Percentiles rank a stretch among this genome's conserved stretches.
phyloP scores from a whole-genome alignment of 2,113 vertebrate genomes.

The Leptosomus discolor region DNA sequence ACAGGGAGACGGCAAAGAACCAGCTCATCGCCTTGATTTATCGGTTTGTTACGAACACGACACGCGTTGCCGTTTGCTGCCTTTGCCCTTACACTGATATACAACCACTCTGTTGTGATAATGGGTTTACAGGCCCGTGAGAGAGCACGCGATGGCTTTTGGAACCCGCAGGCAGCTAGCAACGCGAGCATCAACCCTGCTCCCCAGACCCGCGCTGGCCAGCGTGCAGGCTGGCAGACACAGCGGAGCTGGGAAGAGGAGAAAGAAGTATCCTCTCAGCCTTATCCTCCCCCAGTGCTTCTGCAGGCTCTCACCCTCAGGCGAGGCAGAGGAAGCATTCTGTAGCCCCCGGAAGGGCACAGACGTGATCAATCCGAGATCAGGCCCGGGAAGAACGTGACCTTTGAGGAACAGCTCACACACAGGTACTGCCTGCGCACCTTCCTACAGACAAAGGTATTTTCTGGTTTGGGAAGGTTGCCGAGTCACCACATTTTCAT shows the following conservation, averaged over 20 bases:
- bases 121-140: not conserved
- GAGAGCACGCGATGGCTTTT: not conserved
- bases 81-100: not conserved
- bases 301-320: not conserved
- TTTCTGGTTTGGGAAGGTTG: not conserved
- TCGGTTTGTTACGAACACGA: not conserved
- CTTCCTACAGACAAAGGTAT: not conserved
- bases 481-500: not conserved
- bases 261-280: not conserved
- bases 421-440: not conserved
- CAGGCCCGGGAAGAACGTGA: not conserved
- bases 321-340: not conserved
- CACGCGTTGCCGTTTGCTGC: accelerated
- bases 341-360: not conserved
- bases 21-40: not conserved
- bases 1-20: not conserved
- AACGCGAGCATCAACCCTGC: not conserved
- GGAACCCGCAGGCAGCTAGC: not conserved
- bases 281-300: not conserved
- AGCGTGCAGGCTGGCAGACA: not conserved
- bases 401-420: not conserved
- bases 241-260: not conserved
- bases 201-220: not conserved
- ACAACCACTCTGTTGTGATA: not conserved
- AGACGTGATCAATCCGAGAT: not conserved